Percentiles rank a stretch among this genome's conserved stretches.
phyloP scores from a whole-genome alignment of 1,140 invertebrate species.

The Leptinotarsa defecta region DNA sequence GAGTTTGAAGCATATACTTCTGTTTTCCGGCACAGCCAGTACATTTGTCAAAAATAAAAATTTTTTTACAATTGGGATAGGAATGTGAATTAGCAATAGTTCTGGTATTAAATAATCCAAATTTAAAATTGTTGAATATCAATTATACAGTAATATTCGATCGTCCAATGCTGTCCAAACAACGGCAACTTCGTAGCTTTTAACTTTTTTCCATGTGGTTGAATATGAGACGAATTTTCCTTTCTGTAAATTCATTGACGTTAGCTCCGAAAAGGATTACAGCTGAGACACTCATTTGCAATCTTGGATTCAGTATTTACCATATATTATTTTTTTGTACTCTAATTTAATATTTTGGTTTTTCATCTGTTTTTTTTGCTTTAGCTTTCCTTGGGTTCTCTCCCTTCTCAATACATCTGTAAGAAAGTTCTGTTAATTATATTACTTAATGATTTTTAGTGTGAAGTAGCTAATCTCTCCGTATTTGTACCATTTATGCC shows the following conservation, averaged over 20 bases:
- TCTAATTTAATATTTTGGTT: conserved; percentile 16
- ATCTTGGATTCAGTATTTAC: conserved; percentile 37
- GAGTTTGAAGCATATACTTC: conserved; percentile 58
- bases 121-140: too few species aligned
- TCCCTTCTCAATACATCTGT: conserved; percentile 44
- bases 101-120: too few species aligned
- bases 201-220: too few species aligned
- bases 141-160: too few species aligned
- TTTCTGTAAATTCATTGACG: too few species aligned
- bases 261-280: conserved; percentile 56
- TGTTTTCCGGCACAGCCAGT: conserved; percentile 41
- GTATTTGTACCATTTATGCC: conserved; percentile 58
- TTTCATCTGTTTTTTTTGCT: conserved; percentile 41
- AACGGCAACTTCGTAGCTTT: too few species aligned
- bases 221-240: too few species aligned
- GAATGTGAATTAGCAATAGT: too few species aligned
- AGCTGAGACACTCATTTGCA: conserved; percentile 64
- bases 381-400: conserved; percentile 37
- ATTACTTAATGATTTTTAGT: conserved; percentile 56
- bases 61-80: too few species aligned
- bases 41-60: not conserved
- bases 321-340: conserved; percentile 27
- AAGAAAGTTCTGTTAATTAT: conserved; percentile 43
- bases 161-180: too few species aligned
- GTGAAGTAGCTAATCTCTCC: conserved; percentile 62